Evolutionary conservation across 2,888 invertebrate species (phyloP), one percentile per base, ranked within the genome.

Genomic region (Margaritifera margaritifera): DNA sequence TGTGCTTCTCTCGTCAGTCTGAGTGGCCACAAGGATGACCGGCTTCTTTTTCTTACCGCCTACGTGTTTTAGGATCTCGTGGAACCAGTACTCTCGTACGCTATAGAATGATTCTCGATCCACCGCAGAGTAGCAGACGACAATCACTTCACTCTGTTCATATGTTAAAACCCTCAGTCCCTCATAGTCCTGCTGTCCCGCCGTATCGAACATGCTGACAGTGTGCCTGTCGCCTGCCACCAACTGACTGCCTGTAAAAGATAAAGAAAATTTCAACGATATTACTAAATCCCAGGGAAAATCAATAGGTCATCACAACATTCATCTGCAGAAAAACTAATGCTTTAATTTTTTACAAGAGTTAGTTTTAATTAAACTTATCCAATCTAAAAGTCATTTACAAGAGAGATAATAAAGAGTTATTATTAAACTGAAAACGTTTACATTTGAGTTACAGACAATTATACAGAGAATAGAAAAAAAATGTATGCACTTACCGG

Each of bases 161-260:
- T 83, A 84, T 0, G 84, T 79, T 74, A 82, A 84, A 19, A 79
- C 75, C 42, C 83, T 75, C 15, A 83, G 59, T 11, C 78, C 76
- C 64, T 77, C 78, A 67, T 81, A 81, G 60, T 83, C 84, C 53
- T 75, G 75, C 78, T 84, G 79, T 8, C 85, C 85, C 18, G 84
- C 82, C 18, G 82, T 83, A 65, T 85, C 85, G 55, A 78, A 82
- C 19, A 85, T 78, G 53, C 80, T 81, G 64, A 85, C 75, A 8
- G 78, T 76, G 63, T 82, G 83, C 27, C 79, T 80, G 62, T 81
- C 79, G 11, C 82, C 84, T 20, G 77, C 80, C 5, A 83, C 79
- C 54, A 74, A 74, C 25, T 81, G 52, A 25, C 75, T 75, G 27
- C 80, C 82, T 80, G 74, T 61, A 72, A 77, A 60, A 54, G 42